These are phyloP conservation scores for Megathymus violae DNA, from an alignment of 1,140 invertebrate genomes.

Conservation along the genomic window DNA sequence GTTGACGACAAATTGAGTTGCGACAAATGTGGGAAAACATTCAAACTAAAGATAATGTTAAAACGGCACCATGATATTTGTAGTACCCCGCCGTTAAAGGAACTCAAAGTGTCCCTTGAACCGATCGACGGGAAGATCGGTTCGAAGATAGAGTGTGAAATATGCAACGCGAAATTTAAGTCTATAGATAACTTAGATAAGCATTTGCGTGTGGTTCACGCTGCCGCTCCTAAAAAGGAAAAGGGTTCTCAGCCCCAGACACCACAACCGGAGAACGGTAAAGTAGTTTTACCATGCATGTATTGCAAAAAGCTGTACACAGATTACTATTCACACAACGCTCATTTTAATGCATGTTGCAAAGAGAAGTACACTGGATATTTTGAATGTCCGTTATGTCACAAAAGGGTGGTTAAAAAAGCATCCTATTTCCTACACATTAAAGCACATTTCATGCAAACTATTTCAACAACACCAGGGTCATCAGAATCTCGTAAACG, in stretches of 20 bases:
- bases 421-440: slow-evolving; percentile 59
- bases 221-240: slow-evolving; percentile 57
- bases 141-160: slow-evolving; percentile 52
- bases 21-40: slow-evolving; percentile 71
- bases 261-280: slow-evolving; percentile 32
- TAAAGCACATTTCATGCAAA: slow-evolving; percentile 51
- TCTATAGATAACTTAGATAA: slow-evolving; percentile 62
- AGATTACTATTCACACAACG: slow-evolving; percentile 58
- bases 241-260: background rate
- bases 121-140: slow-evolving; percentile 52
- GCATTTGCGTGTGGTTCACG: slow-evolving; percentile 68
- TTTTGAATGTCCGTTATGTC: slow-evolving; percentile 61
- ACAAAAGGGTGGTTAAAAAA: slow-evolving; percentile 48
- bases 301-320: slow-evolving; percentile 59
- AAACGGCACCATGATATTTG: slow-evolving; percentile 55
- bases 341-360: slow-evolving; percentile 59
- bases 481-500: slow-evolving; percentile 22
- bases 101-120: slow-evolving; percentile 61
- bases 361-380: slow-evolving; percentile 42
- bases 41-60: slow-evolving; percentile 71
- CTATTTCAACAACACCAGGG: slow-evolving; percentile 7
- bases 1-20: slow-evolving; percentile 66
- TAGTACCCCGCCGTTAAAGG: slow-evolving; percentile 39
- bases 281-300: slow-evolving; percentile 57
- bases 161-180: slow-evolving; percentile 64